Conservation (phyloP, 1,140 invertebrate species). For the Coptotermes formosanus region DNA sequence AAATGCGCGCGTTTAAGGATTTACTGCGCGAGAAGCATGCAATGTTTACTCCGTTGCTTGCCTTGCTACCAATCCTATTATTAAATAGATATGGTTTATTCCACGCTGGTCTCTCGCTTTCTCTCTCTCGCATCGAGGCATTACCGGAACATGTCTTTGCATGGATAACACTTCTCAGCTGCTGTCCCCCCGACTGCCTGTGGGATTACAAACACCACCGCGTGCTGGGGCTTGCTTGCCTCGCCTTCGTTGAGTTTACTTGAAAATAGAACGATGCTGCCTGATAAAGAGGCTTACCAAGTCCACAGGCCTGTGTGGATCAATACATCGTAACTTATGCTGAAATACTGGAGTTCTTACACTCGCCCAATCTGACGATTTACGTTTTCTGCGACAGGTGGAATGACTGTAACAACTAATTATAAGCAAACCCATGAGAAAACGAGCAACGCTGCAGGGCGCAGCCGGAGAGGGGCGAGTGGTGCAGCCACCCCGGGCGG, state of each 20-base stretch:
- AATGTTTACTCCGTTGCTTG: slow-evolving; percentile 31
- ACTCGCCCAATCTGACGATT: too few relatives aligned
- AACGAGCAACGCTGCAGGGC: too few relatives aligned
- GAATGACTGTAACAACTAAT: too few relatives aligned
- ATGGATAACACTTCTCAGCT: slow-evolving; percentile 33
- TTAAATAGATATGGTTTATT: slow-evolving; percentile 32
- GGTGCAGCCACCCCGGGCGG: too few relatives aligned
- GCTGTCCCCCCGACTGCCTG: background rate
- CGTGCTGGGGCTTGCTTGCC: background rate
- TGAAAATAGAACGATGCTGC: background rate
- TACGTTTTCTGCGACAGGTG: too few relatives aligned
- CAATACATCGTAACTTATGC: background rate
- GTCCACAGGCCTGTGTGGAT: background rate
- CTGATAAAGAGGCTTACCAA: background rate
- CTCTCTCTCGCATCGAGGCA: slow-evolving; percentile 21
- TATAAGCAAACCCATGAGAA: too few relatives aligned
- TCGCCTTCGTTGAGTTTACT: background rate
- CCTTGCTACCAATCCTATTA: slow-evolving; percentile 33
- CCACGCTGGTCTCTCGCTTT: slow-evolving; percentile 9
- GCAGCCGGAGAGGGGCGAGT: too few relatives aligned
- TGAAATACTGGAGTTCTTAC: too few relatives aligned
- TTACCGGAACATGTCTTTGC: slow-evolving; percentile 33
- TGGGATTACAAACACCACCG: background rate
- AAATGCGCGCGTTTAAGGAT: background rate
- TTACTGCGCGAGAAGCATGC: background rate